Base-by-base conservation (phyloP, 2,888 invertebrate species). In the Andrena haemorrhoa region DNA sequence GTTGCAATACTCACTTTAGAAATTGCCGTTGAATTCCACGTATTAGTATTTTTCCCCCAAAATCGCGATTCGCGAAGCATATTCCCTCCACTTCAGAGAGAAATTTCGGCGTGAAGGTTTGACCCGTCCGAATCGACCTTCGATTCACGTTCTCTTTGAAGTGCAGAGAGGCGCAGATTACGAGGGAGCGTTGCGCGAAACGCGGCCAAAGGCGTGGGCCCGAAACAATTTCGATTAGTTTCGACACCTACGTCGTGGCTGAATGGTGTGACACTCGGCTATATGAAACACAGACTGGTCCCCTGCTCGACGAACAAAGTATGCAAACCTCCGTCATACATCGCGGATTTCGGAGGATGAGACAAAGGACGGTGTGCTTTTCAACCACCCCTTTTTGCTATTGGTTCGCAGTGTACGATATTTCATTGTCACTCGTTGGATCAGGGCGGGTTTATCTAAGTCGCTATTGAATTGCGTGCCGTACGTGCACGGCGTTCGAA, bases 221-320 rank as follows among this genome's bases (percentile, higher is more conserved):
- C 23, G 68, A 69, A 65, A 66, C 80, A 80, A 78, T 78, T 81
- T 79, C 79, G 72, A 69, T 79, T 79, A 79, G 69, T 74, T 65
- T 73, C 73, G 31, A 60, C 81, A 70, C 49, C 31, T 53, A 64
- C 49, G 12, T 29, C n/a, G 35, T 33, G n/a, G 33, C 51, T 60
- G 41, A 29, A 58, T 23, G 61, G 8, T 47, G 47, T 31, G 51
- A 20, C 23, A 53, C n/a, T 26, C 23, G 3, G 7, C 47, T 56
- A n/a, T n/a, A 41, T 61, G 53, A 63, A 63, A 53, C 47, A 31
- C 29, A 26, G 20, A 26, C 31, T 12, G 10, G 8, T 26, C 41
- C 41, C 3, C 3, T 23, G 53, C 8, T 58, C 26, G 4, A 29
- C 31, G 65, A 68, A 75, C 69, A 33, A 23, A 70, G 16, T 33